A percentile compares a stretch with the other conserved stretches of the same genome.
These are phyloP conservation scores for Crotalus horridus DNA, from an alignment of 2,113 vertebrate species.

Conservation along the genomic window DNA sequence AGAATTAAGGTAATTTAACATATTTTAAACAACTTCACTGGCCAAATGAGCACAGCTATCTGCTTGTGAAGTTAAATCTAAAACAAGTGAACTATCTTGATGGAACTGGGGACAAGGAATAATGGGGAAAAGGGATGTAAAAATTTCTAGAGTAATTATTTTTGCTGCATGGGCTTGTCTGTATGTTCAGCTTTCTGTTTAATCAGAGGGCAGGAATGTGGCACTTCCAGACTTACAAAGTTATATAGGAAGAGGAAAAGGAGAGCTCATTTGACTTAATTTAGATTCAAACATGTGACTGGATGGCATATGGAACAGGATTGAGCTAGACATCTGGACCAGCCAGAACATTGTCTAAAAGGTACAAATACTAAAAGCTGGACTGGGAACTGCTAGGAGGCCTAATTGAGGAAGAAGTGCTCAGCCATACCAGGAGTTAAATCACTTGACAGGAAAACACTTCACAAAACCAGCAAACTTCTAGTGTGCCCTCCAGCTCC, in stretches of 20 bases:
- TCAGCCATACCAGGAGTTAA: not conserved
- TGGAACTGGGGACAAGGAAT: not conserved
- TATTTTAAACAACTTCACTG: not conserved
- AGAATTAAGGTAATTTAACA: not conserved
- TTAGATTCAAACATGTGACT: not conserved
- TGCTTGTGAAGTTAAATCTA: not conserved
- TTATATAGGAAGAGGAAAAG: not conserved
- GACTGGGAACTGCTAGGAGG: not conserved
- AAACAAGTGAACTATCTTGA: not conserved
- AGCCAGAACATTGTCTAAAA: not conserved
- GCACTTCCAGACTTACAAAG: not conserved
- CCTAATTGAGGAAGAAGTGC: not conserved
- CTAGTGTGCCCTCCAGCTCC: not conserved
- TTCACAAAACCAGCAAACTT: not conserved
- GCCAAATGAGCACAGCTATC: not conserved
- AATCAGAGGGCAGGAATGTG: constrained; percentile 5
- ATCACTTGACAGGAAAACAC: not conserved
- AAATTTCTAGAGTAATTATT: not conserved
- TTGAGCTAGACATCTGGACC: not conserved
- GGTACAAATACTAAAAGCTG: not conserved
- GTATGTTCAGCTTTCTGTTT: not conserved
- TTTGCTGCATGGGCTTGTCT: not conserved
- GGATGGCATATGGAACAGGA: not conserved
- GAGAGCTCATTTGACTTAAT: not conserved
- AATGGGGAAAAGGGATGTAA: not conserved